Evolutionary conservation across 2,888 invertebrate species (phyloP).

Genomic region (Linnaemya vulpina): DNA sequence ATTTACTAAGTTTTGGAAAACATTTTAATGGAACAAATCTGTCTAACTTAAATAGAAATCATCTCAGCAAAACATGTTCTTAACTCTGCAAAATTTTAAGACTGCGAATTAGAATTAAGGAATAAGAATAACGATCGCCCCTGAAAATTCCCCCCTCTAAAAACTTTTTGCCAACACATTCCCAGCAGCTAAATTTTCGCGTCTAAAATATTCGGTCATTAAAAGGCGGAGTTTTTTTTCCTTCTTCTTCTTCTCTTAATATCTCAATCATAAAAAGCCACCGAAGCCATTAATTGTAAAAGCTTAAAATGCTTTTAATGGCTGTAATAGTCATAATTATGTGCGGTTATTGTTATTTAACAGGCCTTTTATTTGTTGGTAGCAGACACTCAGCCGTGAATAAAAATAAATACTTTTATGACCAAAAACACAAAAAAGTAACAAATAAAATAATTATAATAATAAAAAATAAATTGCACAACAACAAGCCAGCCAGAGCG

Average conservation of each 20-base stretch:
- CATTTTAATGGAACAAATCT: no score
- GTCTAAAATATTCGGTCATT: slow-evolving; percentile 20
- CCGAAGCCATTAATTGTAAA: slow-evolving; percentile 54
- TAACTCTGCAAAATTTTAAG: background rate
- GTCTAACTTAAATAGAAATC: no score
- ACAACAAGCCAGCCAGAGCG: slow-evolving; percentile 1
- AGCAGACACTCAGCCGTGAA: slow-evolving; percentile 51
- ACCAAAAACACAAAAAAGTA: no score
- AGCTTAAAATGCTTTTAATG: slow-evolving; percentile 54
- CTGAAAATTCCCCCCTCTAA: background rate
- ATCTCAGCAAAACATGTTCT: no score
- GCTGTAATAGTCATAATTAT: slow-evolving; percentile 57
- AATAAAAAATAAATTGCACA: slow-evolving; percentile 25
- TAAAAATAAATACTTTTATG: slow-evolving; percentile 42
- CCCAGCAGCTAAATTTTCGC: background rate
- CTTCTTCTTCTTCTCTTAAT: background rate
- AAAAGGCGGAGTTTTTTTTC: slow-evolving; percentile 45
- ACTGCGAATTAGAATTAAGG: background rate
- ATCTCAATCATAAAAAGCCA: slow-evolving; percentile 53
- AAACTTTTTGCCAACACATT: background rate
- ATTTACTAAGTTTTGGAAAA: no score
- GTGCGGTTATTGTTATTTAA: slow-evolving; percentile 68
- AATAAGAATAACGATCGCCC: no score
- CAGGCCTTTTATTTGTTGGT: slow-evolving; percentile 51
- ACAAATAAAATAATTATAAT: no score